Evolutionary conservation across 2,797 vertebrate species (phyloP).

Genomic region (Pelobates cultripes): DNA sequence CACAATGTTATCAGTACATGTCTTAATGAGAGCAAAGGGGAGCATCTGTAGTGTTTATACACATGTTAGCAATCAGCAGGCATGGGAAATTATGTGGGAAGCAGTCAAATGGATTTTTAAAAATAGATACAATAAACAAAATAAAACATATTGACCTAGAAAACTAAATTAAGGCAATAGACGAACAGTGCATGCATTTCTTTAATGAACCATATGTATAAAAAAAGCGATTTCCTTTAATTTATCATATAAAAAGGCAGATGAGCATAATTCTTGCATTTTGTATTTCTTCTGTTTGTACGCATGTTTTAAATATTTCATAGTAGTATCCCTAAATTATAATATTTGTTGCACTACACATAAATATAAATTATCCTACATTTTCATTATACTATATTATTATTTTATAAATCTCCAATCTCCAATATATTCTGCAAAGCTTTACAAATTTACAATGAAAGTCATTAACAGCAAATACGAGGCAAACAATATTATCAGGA

Average conservation of each 20-base stretch:
- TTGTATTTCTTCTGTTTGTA: neutral
- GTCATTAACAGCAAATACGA: too few relatives aligned
- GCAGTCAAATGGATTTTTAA: conserved; percentile 38
- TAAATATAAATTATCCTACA: too few relatives aligned
- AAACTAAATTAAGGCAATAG: conserved; percentile 42
- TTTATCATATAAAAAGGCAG: conserved; percentile 32
- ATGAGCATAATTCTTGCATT: conserved; percentile 13
- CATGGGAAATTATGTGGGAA: conserved; percentile 45
- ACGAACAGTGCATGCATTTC: conserved; percentile 20
- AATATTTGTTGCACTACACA: too few relatives aligned
- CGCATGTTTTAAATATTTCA: too few relatives aligned
- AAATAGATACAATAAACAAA: conserved; percentile 51
- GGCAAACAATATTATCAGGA: too few relatives aligned
- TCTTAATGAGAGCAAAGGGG: conserved; percentile 1
- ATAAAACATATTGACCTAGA: conserved; percentile 53
- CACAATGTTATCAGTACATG: conserved; percentile 9
- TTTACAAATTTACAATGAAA: too few relatives aligned
- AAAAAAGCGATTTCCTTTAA: conserved; percentile 7
- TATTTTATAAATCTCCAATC: too few relatives aligned
- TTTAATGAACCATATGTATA: conserved; percentile 35
- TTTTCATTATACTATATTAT: too few relatives aligned
- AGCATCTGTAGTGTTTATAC: conserved; percentile 49
- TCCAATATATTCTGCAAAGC: too few relatives aligned
- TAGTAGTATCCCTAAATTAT: too few relatives aligned
- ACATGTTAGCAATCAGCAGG: conserved; percentile 47